Conservation (phyloP, 2,113 vertebrate genomes). For the Xenopus borealis region DNA sequence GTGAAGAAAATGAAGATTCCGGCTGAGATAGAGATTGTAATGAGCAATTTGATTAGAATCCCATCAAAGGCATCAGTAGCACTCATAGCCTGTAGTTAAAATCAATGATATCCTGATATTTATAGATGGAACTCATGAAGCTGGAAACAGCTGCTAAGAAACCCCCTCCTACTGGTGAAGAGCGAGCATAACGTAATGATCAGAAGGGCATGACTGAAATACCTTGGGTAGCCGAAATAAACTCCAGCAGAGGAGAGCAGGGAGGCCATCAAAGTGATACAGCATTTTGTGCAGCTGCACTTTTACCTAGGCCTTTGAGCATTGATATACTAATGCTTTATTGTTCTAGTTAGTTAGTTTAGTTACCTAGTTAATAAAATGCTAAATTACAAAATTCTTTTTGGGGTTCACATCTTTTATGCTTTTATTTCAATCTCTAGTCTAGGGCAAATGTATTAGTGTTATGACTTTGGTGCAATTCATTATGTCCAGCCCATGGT, state of each 20-base stretch:
- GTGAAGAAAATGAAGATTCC: constrained; percentile 50
- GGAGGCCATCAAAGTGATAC: constrained; percentile 38
- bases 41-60: constrained; percentile 45
- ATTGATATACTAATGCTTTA: too few species aligned
- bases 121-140: constrained; percentile 37
- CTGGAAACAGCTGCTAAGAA: constrained; percentile 35
- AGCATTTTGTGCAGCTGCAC: constrained; percentile 15
- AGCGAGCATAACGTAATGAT: constrained; percentile 13
- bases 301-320: too few species aligned
- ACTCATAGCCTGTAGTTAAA: constrained; percentile 46
- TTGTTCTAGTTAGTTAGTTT: too few species aligned
- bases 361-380: too few species aligned
- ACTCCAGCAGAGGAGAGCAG: neutral
- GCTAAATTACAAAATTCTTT: too few species aligned
- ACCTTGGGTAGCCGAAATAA: constrained; percentile 5
- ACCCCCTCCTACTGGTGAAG: constrained; percentile 33
- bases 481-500: too few species aligned
- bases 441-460: too few species aligned
- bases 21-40: constrained; percentile 47
- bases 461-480: too few species aligned
- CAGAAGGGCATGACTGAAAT: constrained; percentile 17
- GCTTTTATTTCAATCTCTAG: too few species aligned
- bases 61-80: constrained; percentile 37
- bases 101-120: constrained; percentile 43
- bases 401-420: too few species aligned